These are phyloP conservation scores for Paradisaea rubra DNA, from an alignment of 2,113 vertebrate genomes.

Conservation along the genomic window DNA sequence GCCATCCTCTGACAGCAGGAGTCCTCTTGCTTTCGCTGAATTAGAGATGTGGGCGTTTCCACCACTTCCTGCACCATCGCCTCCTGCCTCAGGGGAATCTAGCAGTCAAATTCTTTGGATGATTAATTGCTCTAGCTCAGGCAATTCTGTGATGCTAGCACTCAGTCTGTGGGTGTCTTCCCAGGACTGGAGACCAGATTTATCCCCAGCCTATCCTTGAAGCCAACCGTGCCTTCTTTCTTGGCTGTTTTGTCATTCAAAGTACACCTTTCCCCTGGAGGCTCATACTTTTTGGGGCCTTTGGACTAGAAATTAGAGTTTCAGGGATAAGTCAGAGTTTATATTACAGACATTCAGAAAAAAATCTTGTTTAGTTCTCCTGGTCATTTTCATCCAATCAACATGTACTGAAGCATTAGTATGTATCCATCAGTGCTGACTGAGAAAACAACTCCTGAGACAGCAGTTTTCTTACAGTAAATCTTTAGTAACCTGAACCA, in stretches of 20 bases:
- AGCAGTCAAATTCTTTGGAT: neutral
- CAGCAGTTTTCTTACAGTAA: neutral
- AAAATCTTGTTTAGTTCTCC: neutral
- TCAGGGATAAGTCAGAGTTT: neutral
- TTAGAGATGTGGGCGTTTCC: neutral
- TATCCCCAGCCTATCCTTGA: neutral
- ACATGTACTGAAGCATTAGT: neutral
- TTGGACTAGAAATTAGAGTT: neutral
- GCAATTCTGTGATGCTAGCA: neutral
- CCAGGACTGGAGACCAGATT: neutral
- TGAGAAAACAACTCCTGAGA: neutral
- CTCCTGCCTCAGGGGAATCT: neutral
- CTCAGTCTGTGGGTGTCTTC: neutral
- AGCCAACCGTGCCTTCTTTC: neutral
- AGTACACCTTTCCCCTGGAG: neutral
- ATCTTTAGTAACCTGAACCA: neutral
- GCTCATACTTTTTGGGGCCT: neutral
- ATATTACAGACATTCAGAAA: neutral
- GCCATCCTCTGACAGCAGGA: neutral
- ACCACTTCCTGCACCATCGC: fast-evolving
- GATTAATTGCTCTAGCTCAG: neutral
- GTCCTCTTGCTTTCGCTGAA: neutral
- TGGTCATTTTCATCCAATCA: neutral
- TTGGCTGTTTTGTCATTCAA: neutral
- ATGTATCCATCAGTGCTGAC: neutral